Base-by-base conservation (phyloP, 2,113 vertebrate species). In the Okapia johnstoni region DNA sequence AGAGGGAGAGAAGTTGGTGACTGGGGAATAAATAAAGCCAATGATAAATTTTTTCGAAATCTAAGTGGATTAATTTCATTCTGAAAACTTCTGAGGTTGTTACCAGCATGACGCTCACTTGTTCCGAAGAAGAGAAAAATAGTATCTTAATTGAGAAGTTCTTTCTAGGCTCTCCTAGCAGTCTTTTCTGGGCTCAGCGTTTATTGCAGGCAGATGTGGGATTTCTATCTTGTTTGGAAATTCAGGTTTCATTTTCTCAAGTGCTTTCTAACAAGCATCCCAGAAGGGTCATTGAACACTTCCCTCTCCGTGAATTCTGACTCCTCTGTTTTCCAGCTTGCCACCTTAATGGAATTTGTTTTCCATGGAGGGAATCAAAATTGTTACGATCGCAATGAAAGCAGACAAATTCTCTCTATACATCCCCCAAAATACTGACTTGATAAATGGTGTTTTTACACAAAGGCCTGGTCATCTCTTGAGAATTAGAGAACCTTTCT, bases 291-390 rank as follows among this genome's bases (percentile, higher is more conserved):
- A 1, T 40, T 77, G 87, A 97, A 21, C 77, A 36, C 63, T 92
- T 96, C 63, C 48, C 73, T 96, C 23, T 95, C 30, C 0, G 10
- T 89, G 43, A 93, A 61, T 89, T 96, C 93, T 92, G 80, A 88
- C 84, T 90, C 58, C 50, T 86, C 76, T 90, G 58, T 97, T 92
- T 96, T 92, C 95, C 48, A 73, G 15, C 40, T 92, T 91, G 77
- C 92, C 52, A 84, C 96, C 83, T 73, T 80, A 96, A 86, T 86
- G 57, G 46, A 86, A 90, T 97, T 96, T 83, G 60, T 97, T 97
- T 95, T 94, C 85, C 88, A 58, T 33, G 52, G 60, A 95, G 40
- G 15, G 36, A 85, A 86, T 95, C 81, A 94, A 73, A 98, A 95
- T 94, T 94, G 93, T 89, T 96, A 84, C 13, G 85, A 96, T 94